These are phyloP conservation scores for Hydractinia symbiolongicarpus DNA, from an alignment of 30 jellyfish, hydroid and myxozoan species.

Conservation along the genomic window DNA sequence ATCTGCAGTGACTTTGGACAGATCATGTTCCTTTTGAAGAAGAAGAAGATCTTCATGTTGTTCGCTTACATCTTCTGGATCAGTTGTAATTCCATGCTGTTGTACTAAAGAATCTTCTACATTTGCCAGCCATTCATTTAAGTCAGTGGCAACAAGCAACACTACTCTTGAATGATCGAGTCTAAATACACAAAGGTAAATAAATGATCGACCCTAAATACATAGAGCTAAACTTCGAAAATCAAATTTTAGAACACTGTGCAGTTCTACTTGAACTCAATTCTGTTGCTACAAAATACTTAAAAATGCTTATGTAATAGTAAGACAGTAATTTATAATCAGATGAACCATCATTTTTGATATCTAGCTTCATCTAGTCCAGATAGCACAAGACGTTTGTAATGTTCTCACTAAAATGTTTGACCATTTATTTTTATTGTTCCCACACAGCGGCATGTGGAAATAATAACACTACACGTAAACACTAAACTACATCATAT, in stretches of 20 bases:
- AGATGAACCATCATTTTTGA: no score
- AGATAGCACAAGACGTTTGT: no score
- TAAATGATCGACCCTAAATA: conserved; percentile 28
- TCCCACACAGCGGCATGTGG: no score
- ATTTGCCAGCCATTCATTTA: conserved; percentile 57
- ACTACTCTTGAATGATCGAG: conserved; percentile 47
- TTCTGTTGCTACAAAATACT: no score
- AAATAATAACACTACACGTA: no score
- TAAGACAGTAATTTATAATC: no score
- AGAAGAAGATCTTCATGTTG: conserved; percentile 27
- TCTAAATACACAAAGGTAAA: conserved; percentile 1
- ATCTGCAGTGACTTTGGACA: not conserved
- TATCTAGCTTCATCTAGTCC: no score
- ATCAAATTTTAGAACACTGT: not conserved
- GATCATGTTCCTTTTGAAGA: not conserved
- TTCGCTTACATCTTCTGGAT: conserved; percentile 38
- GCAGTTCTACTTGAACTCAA: no score
- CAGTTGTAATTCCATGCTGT: conserved; percentile 77
- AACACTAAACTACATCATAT: no score
- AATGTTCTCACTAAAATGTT: no score
- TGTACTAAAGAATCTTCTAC: conserved; percentile 49
- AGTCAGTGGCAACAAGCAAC: conserved; percentile 50
- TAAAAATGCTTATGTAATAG: no score
- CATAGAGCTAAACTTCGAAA: conserved; percentile 4
- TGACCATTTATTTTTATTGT: no score